Conservation (phyloP, 2,113 vertebrate genomes). For the Talpa occidentalis region DNA sequence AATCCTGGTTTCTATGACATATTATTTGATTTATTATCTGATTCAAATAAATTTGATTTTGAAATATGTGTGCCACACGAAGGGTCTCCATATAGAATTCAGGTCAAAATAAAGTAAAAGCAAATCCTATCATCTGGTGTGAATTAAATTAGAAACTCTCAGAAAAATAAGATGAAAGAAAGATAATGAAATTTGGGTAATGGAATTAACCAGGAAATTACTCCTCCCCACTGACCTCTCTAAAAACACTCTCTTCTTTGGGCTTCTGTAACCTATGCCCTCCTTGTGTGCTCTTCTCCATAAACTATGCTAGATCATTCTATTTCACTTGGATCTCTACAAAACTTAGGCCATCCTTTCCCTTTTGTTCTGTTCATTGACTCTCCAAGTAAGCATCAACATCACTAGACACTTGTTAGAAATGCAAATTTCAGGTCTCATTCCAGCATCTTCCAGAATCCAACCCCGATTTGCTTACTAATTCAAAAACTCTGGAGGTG, state of each 20-base stretch:
- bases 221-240: background rate
- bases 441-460: background rate
- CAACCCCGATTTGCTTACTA: background rate
- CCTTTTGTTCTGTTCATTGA: background rate
- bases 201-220: background rate
- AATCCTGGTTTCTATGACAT: background rate
- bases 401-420: background rate
- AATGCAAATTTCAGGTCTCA: background rate
- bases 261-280: background rate
- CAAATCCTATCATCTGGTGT: conserved; percentile 61
- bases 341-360: background rate
- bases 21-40: conserved; percentile 62
- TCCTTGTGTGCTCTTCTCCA: background rate
- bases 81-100: conserved; percentile 56
- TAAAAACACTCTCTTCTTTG: background rate
- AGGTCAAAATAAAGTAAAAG: conserved; percentile 72
- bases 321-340: background rate
- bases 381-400: background rate
- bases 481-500: background rate
- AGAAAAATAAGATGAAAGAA: conserved; percentile 39
- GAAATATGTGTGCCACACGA: conserved; percentile 50
- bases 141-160: conserved; percentile 71
- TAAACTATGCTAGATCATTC: background rate
- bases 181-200: conserved; percentile 58
- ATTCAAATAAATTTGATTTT: conserved; percentile 70